Evolutionary conservation across 2,888 invertebrate genomes (phyloP), one percentile per base, ranked within the genome.

Genomic region (Mycalesis mineus): DNA sequence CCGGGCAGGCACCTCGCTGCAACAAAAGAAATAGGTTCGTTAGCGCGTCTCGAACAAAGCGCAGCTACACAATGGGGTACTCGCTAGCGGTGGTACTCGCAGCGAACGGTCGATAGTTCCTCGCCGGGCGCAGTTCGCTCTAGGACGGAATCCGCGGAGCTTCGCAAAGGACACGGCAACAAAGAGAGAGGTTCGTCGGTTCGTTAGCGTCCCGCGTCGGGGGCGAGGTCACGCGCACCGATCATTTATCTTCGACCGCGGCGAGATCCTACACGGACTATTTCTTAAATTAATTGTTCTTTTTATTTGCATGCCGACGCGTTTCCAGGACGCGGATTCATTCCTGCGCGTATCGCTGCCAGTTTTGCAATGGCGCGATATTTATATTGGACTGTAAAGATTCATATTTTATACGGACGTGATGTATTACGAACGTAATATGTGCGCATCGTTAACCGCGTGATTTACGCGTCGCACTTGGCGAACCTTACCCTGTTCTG

Each of bases 1-100:
- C 98, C 98, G 78, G 95, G 94, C 87, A 95, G 91, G 91, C 98
- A 98, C 77, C 95, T 94, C 77, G 98, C 98, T 98, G 88, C 55
- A 88, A 88, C 86, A 95, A 91, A 90, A 91, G 91, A 80, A 87
- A 85, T 75, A 58, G 71, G 67, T 80, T 87, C 79, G 78, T 88
- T 87, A 88, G 84, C 82, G 72, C 68, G 68, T 76, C 76, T 65
- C 69, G 71, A 72, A 75, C 78, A 77, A 77, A 75, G 70, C 67
- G 42, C 45, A 37, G 17, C 48, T 22, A 67, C 62, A 70, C 69
- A 72, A 76, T 70, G 69, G 68, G 62, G n/a, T n/a, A n/a, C n/a
- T n/a, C 61, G 64, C 66, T 63, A 68, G 61, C 68, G 67, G 77
- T 80, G 74, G 76, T 75, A 77, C 69, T 74, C 58, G 69, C 68